Percentiles rank a stretch among this genome's conserved stretches.
Conservation (phyloP, 2,888 invertebrate species). For the Notocelia uddmanniana region DNA sequence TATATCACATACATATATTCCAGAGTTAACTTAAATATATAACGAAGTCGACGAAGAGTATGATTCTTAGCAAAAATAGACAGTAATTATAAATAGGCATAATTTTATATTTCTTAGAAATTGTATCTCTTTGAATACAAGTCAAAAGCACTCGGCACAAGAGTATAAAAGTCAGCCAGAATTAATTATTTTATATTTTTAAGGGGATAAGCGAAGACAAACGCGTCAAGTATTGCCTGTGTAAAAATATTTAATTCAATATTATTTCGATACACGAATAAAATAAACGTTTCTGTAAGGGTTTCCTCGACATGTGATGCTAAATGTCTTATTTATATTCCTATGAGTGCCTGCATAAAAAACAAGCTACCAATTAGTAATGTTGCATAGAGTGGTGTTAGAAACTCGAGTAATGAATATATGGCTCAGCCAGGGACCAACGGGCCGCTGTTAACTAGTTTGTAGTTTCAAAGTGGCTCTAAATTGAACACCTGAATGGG, state of each 20-base stretch:
- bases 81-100: conserved; percentile 1
- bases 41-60: not conserved
- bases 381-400: conserved; percentile 56
- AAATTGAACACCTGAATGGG: conserved; percentile 74
- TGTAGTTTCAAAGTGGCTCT: conserved; percentile 74
- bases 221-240: not conserved
- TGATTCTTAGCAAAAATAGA: not conserved
- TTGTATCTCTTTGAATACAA: conserved; percentile 6
- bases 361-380: conserved; percentile 49
- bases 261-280: not conserved
- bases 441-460: conserved; percentile 72
- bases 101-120: not conserved
- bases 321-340: conserved; percentile 1
- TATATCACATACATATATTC: not conserved
- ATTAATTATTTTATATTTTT: conserved; percentile 23
- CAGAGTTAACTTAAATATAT: not conserved
- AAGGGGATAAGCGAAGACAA: conserved; percentile 8
- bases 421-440: conserved; percentile 62
- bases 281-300: not conserved
- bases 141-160: not conserved
- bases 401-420: conserved; percentile 57
- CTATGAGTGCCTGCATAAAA: conserved; percentile 14
- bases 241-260: conserved; percentile 3
- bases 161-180: not conserved
- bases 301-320: not conserved